A percentile compares a stretch with the other conserved stretches of the same genome.
These are phyloP conservation scores for Xanthia icteritia DNA, from an alignment of 2,888 invertebrate species.

Conservation along the genomic window DNA sequence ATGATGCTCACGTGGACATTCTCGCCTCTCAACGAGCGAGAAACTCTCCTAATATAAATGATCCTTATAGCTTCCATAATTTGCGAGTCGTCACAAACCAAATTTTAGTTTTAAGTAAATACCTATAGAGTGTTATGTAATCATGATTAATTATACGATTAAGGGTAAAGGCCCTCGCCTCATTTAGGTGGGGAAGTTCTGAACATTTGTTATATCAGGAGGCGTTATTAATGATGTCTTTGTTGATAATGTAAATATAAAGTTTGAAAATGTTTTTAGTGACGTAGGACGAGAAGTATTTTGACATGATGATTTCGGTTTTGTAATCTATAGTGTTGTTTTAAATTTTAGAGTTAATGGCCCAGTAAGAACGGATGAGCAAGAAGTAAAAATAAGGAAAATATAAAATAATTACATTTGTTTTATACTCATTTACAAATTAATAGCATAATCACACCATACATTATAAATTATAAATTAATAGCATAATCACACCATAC, in stretches of 20 bases:
- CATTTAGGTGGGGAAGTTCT: conserved; percentile 50
- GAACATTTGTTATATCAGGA: conserved; percentile 62
- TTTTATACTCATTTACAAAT: no score
- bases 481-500: no score
- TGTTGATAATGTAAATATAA: conserved; percentile 34
- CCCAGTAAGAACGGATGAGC: not conserved
- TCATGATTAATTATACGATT: conserved; percentile 64
- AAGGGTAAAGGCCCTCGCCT: conserved; percentile 29
- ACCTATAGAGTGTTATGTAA: conserved; percentile 53
- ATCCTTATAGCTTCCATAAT: conserved; percentile 34
- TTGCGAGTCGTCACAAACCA: conserved; percentile 55
- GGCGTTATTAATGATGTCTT: conserved; percentile 59
- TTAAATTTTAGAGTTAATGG: not conserved
- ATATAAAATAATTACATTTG: no score
- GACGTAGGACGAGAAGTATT: not conserved
- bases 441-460: no score
- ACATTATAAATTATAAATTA: no score
- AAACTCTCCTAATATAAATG: not conserved
- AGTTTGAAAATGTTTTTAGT: conserved; percentile 29
- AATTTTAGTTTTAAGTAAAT: conserved; percentile 55
- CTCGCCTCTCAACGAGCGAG: no score
- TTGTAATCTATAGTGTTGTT: not conserved
- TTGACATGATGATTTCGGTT: not conserved
- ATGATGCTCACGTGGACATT: not conserved
- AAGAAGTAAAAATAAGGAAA: not conserved